phyloP scores from a whole-genome alignment of 2,113 vertebrate species.

The Ceuthmochares aereus region DNA sequence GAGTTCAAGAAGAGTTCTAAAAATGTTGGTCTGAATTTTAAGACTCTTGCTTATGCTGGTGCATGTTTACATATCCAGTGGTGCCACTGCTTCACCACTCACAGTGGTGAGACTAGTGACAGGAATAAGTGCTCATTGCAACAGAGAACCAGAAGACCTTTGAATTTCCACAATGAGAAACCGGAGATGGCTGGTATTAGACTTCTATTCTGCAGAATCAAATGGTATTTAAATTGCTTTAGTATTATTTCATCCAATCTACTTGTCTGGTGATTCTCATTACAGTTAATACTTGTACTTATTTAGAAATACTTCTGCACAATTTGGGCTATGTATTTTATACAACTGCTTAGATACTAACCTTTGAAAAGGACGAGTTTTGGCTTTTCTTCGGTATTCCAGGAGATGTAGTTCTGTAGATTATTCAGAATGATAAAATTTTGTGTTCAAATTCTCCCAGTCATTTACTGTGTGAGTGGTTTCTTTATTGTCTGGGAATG shows the following conservation, averaged over 20 bases:
- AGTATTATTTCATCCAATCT: not conserved
- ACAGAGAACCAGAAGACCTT: not conserved
- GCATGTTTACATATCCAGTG: not conserved
- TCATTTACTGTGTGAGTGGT: not conserved
- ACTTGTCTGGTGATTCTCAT: not conserved
- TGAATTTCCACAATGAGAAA: not conserved
- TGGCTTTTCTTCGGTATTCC: not conserved
- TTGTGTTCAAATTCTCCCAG: not conserved
- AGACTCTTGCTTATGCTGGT: not conserved
- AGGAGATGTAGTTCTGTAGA: not conserved
- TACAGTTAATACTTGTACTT: not conserved
- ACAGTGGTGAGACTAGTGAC: not conserved
- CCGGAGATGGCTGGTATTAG: not conserved
- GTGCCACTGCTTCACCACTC: not conserved
- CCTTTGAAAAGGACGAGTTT: not conserved
- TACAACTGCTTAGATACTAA: not conserved
- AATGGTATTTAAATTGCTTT: constrained; percentile 1
- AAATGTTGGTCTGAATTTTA: not conserved
- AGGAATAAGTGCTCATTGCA: not conserved
- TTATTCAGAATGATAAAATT: not conserved
- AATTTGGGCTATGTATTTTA: not conserved
- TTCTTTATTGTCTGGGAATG: not conserved
- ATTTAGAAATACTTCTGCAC: not conserved
- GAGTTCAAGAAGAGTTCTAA: constrained; percentile 32
- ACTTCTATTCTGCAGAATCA: not conserved